Base-by-base conservation (phyloP, 2,888 invertebrate genomes). In the Eulithis prunata region DNA sequence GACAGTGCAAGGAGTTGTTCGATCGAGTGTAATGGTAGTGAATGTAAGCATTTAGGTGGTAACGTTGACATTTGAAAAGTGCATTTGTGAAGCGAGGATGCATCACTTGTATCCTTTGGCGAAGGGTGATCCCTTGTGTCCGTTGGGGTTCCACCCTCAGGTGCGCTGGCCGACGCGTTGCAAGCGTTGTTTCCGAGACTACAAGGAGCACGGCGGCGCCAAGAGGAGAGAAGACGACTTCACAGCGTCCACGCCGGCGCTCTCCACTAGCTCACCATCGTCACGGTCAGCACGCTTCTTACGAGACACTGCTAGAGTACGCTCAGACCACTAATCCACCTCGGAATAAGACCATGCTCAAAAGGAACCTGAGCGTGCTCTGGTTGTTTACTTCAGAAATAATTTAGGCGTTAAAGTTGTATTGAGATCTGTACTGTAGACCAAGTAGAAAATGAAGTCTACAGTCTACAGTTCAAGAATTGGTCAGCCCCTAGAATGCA, bases 151-250 rank as follows among this genome's bases (percentile, higher is more conserved):
- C 90, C 97, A 98, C 93, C 98, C 98, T 68, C 98, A 98, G 93
- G 97, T 98, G 77, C 95, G 98, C 81, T 98, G 98, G 97, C 98
- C 98, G 57, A 98, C 98, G 65, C 95, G 98, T 81, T 98, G 98
- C 93, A 98, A 98, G 91, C 94, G 98, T 78, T 98, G 98, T 89
- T 98, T 98, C 94, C 96, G 97, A 77, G 98, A 98, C 87, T 98
- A 98, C 91, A 98, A 97, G 91, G 98, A 98, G 83, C 98, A 98
- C 89, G 96, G 96, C 62, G 96, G 96, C 64, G 95, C 71, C 7
- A 75, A 96, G 47, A 57, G 95, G 28, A 95, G 95, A 71, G 95
- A 95, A 65, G 95, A 95, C 62, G 94, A 95, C 72, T 93, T 87
- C 78, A 95, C 97, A 55, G 95, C 96, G 52, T 97, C 97, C 67